Base-by-base conservation (phyloP, 2,797 vertebrate species). In the Xenentodon cancila region DNA sequence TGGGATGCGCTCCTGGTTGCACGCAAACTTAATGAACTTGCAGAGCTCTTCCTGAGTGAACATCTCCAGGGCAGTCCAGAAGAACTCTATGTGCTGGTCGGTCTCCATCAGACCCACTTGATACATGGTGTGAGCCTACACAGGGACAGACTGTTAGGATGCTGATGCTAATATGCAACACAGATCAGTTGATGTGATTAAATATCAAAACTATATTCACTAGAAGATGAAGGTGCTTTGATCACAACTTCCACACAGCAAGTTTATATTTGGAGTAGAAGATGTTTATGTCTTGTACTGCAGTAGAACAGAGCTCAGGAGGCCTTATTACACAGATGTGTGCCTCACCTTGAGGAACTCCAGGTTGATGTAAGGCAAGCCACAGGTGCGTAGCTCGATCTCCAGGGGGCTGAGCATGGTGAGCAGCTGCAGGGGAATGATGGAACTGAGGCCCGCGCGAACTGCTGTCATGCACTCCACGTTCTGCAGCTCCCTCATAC, bases 71-170 rank as follows among this genome's bases (percentile, higher is more conserved):
- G 97, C 97, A 0, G 94, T 94, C 97, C 97, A 99, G 94, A 99
- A 99, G 80, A 96, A 97, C 89, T 99, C 97, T 0, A 99, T 98
- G 90, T 99, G 97, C 89, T 96, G 97, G 80, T 99, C 97, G 0
- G 97, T 99, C 86, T 99, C 97, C 97, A 99, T 99, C 82, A 99
- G 89, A 8, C 97, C 97, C 73, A 99, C 97, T 87, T 99, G 97
- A 86, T 99, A 99, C 97, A 99, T 99, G 71, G 97, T 98, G 91
- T 99, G 97, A 60, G 97, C 97, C 97, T 99, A 7, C 19, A 53
- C 16, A 64, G n/a, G 20, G 11, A 58, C 22, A 21, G 19, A 63
- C 32, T 32, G 32, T 32, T 32, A 32, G 32, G 5, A 0, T 2
- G 52, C 48, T n/a, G 2, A 48, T 25, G 27, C 15, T 16, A 11